Conservation (phyloP, 2,113 vertebrate genomes). For the Himantopus leucocephalus region DNA sequence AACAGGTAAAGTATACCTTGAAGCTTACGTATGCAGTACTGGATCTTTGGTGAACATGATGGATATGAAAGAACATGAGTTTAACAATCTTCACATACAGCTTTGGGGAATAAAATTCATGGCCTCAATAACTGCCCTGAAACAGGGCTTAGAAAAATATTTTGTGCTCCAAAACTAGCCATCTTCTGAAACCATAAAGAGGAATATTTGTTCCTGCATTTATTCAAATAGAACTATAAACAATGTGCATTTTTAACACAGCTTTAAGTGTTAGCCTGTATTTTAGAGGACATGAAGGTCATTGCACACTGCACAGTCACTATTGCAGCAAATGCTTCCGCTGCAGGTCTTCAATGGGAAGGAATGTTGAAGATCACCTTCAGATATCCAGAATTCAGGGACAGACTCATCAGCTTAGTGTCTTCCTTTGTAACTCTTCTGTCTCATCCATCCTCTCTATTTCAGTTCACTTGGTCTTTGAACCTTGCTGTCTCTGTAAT, state of each 20-base stretch:
- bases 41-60: background rate
- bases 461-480: background rate
- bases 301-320: background rate
- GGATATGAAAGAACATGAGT: background rate
- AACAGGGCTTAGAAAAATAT: background rate
- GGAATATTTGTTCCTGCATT: background rate
- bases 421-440: background rate
- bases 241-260: background rate
- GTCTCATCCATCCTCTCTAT: background rate
- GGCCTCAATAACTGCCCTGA: background rate
- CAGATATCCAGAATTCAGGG: background rate
- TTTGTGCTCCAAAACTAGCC: background rate
- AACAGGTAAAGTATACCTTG: background rate
- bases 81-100: background rate
- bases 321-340: fast-evolving
- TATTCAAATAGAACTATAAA: background rate
- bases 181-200: background rate
- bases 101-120: background rate
- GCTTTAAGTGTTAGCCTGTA: background rate
- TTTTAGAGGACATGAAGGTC: background rate
- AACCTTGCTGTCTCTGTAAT: background rate
- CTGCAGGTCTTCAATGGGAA: background rate
- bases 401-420: background rate
- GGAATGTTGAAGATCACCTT: background rate
- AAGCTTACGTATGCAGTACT: background rate